These are phyloP conservation scores for Eledone cirrhosa DNA, from an alignment of 2,888 invertebrate genomes.

Conservation along the genomic window DNA sequence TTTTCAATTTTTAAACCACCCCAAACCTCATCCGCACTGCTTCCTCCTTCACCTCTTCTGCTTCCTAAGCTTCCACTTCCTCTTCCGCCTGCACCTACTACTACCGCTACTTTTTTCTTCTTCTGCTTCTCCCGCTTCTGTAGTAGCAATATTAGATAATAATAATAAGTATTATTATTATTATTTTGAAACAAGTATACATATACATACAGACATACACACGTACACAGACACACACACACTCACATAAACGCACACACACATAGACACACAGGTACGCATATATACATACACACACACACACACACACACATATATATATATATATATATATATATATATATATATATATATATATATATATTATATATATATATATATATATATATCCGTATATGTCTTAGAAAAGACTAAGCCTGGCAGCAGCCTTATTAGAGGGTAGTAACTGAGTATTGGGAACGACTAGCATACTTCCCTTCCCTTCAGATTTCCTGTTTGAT, in stretches of 20 bases:
- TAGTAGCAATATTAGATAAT: too few relatives aligned
- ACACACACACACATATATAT: neutral
- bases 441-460: neutral
- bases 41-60: neutral
- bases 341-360: neutral
- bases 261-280: neutral
- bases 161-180: neutral
- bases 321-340: conserved; percentile 3
- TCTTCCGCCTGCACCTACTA: neutral
- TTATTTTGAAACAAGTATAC: too few relatives aligned
- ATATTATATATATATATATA: neutral
- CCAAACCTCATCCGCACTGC: neutral
- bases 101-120: neutral
- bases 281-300: neutral
- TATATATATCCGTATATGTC: neutral
- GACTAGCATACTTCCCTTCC: too few relatives aligned
- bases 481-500: too few relatives aligned
- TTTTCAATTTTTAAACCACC: neutral
- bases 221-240: neutral
- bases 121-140: neutral
- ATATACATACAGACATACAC: neutral
- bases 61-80: neutral
- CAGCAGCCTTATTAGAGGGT: neutral
- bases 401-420: neutral
- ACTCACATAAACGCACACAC: neutral